Percentiles rank a stretch among this genome's conserved stretches.
Conservation (phyloP, 1,140 invertebrate species). For the Bombus impatiens region DNA sequence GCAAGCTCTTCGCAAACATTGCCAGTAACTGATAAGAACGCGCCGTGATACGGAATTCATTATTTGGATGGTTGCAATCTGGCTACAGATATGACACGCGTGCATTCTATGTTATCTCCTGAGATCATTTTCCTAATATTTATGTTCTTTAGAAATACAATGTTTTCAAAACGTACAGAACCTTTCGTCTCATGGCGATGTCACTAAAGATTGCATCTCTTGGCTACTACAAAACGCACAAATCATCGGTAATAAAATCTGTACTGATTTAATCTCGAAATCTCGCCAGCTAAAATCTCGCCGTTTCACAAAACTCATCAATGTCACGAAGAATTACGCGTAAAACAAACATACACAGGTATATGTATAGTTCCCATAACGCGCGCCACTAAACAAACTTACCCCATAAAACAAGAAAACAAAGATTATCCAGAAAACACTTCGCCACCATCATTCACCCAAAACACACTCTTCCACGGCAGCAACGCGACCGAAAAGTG, state of each 20-base stretch:
- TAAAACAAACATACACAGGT: not conserved
- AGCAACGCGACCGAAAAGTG: not conserved
- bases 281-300: no score
- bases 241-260: not conserved
- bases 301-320: no score
- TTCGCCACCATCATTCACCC: not conserved
- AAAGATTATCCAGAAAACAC: not conserved
- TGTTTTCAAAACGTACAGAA: no score
- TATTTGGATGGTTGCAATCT: slow-evolving; percentile 64
- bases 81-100: slow-evolving; percentile 75
- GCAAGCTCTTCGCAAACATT: slow-evolving; percentile 73
- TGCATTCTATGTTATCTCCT: slow-evolving; percentile 31
- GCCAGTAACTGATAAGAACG: slow-evolving; percentile 71
- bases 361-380: no score
- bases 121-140: not conserved
- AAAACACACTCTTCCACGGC: not conserved
- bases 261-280: not conserved
- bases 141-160: no score
- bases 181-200: no score
- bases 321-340: no score
- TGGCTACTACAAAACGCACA: not conserved
- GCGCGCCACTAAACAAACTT: not conserved
- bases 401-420: not conserved
- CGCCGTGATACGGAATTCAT: slow-evolving; percentile 76
- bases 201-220: no score